Percentiles rank a stretch among this genome's conserved stretches.
Conservation (phyloP, 2,888 invertebrate genomes). For the Zootermopsis nevadensis region DNA sequence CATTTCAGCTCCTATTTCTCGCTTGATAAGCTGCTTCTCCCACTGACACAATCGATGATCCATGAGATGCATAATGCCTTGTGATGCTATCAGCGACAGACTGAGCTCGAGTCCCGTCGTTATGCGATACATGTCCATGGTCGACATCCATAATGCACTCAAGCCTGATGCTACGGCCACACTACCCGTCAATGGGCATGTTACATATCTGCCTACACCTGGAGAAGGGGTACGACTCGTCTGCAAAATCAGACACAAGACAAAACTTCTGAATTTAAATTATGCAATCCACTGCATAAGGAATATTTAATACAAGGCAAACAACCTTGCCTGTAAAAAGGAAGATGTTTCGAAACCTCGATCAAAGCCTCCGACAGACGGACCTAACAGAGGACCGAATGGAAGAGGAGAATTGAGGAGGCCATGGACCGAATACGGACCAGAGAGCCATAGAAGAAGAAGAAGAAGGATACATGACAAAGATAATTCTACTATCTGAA, state of each 20-base stretch:
- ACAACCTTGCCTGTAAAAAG: too few species aligned
- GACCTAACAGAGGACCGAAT: too few species aligned
- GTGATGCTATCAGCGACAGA: conserved; percentile 60
- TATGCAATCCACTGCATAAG: too few species aligned
- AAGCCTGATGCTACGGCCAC: conserved; percentile 12
- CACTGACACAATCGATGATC: conserved; percentile 60
- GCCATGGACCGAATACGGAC: too few species aligned
- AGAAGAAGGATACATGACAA: too few species aligned
- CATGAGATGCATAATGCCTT: conserved; percentile 60
- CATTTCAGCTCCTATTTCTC: conserved; percentile 61
- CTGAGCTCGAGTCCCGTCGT: conserved; percentile 61
- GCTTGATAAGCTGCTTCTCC: conserved; percentile 61
- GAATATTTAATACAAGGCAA: too few species aligned
- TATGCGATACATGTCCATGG: conserved; percentile 60
- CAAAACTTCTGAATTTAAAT: neutral
- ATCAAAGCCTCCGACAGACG: too few species aligned
- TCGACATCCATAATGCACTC: conserved; percentile 33
- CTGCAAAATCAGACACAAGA: neutral
- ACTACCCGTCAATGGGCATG: conserved; percentile 9
- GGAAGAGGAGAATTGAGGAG: too few species aligned
- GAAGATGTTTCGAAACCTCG: too few species aligned
- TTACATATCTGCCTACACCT: conserved; percentile 4
- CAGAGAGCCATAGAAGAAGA: too few species aligned
- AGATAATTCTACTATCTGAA: neutral
- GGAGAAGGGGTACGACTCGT: conserved; percentile 8